These are phyloP conservation scores for Parnassius glacialis DNA, from an alignment of 2,888 invertebrate genomes.

Conservation along the genomic window DNA sequence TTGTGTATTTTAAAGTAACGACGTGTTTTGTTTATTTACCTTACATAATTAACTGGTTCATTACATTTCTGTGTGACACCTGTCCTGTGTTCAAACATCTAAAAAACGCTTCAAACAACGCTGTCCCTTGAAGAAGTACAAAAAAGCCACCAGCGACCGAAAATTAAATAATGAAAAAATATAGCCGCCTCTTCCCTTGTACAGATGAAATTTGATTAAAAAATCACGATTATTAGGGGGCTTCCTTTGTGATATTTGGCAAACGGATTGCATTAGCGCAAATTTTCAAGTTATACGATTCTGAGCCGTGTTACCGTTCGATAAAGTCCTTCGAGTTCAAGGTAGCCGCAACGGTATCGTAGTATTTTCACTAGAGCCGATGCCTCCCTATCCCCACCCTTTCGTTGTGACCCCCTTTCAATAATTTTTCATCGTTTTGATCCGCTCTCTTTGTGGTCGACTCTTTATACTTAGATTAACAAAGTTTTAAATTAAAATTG, in stretches of 20 bases:
- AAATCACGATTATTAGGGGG: constrained; percentile 81
- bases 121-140: constrained; percentile 73
- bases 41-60: neutral
- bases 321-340: constrained; percentile 31
- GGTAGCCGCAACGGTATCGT: constrained; percentile 41
- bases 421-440: constrained; percentile 81
- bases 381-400: constrained; percentile 55
- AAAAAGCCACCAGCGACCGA: constrained; percentile 69
- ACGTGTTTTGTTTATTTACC: neutral
- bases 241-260: constrained; percentile 64
- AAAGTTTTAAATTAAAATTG: constrained; percentile 80
- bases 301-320: constrained; percentile 28
- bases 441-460: constrained; percentile 74
- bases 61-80: constrained; percentile 45
- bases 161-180: constrained; percentile 82
- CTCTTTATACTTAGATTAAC: constrained; percentile 78
- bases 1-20: no score
- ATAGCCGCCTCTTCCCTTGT: constrained; percentile 78
- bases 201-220: constrained; percentile 82
- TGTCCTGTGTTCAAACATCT: constrained; percentile 48
- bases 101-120: constrained; percentile 71
- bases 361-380: constrained; percentile 68
- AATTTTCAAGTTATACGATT: constrained; percentile 29
- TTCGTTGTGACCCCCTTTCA: constrained; percentile 70
- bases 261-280: constrained; percentile 38